Conservation (phyloP, 2,113 vertebrate species). For the Crotalus tigris region DNA sequence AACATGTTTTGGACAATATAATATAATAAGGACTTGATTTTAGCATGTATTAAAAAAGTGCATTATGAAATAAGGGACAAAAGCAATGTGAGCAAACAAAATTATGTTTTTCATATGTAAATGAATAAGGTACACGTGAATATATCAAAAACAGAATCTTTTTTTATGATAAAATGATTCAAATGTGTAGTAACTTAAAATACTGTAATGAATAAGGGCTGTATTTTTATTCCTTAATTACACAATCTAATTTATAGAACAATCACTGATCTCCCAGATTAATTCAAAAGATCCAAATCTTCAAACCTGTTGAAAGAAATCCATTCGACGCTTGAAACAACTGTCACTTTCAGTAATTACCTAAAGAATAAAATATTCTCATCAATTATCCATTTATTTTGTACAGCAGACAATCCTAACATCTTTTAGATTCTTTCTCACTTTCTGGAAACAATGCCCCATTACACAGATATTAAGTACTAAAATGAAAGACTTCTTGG, state of each 20-base stretch:
- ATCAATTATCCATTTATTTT: background rate
- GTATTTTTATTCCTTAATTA: conserved; percentile 60
- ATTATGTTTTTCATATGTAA: conserved; percentile 47
- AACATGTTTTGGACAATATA: conserved; percentile 42
- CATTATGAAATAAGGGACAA: conserved; percentile 34
- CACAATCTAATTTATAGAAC: conserved; percentile 50
- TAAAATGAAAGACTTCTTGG: background rate
- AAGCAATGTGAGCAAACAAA: conserved; percentile 34
- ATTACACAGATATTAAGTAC: background rate
- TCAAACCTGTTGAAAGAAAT: conserved; percentile 72
- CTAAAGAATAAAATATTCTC: conserved; percentile 60
- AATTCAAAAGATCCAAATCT: conserved; percentile 65
- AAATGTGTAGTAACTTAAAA: conserved; percentile 50
- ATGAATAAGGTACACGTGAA: conserved; percentile 35
- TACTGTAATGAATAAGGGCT: conserved; percentile 41
- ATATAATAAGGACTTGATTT: conserved; percentile 47
- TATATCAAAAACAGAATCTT: conserved; percentile 33
- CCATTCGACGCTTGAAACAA: conserved; percentile 31
- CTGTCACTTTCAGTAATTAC: conserved; percentile 40
- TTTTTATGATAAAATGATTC: conserved; percentile 57
- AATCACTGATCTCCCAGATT: conserved; percentile 62
- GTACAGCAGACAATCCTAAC: background rate
- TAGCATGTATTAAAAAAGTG: conserved; percentile 46
- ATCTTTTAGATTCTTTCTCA: background rate
- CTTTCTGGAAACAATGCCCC: background rate